Evolutionary conservation across 1,140 invertebrate species (phyloP).

Genomic region (Aphaenogaster rudis): DNA sequence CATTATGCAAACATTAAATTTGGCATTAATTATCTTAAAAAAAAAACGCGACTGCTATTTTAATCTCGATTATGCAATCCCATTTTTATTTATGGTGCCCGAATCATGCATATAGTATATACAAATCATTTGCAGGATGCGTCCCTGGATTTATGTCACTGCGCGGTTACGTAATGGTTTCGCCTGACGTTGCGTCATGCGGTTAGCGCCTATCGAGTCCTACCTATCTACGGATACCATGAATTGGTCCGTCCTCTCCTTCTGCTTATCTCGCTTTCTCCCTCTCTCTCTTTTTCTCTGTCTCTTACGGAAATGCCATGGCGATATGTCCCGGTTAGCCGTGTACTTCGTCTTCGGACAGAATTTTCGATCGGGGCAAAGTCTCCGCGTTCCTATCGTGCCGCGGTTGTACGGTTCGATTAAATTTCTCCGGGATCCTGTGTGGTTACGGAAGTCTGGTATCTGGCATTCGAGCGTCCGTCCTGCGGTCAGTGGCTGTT

Average conservation of each 20-base stretch:
- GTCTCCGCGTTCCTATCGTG: conserved; percentile 57
- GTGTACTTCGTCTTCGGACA: conserved; percentile 50
- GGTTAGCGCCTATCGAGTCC: conserved; percentile 34
- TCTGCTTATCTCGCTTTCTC: neutral
- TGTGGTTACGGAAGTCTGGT: conserved; percentile 63
- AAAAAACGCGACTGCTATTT: neutral
- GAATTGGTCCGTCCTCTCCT: conserved; percentile 38
- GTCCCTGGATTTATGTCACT: conserved; percentile 51
- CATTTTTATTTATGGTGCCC: neutral
- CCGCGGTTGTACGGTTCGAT: conserved; percentile 58
- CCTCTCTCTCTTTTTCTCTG: neutral
- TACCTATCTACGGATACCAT: conserved; percentile 35
- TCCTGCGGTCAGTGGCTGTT: conserved; percentile 62
- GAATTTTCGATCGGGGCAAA: conserved; percentile 60
- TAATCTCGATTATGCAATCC: neutral
- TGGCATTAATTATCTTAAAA: conserved; percentile 5
- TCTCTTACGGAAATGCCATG: conserved; percentile 37
- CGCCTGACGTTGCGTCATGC: conserved; percentile 44
- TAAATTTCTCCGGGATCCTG: conserved; percentile 55
- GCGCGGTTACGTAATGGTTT: conserved; percentile 39
- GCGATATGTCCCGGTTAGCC: conserved; percentile 44
- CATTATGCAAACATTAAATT: neutral
- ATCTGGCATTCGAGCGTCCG: conserved; percentile 58
- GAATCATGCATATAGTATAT: neutral
- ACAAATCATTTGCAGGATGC: conserved; percentile 39